Conservation (phyloP, 2,113 vertebrate genomes). For the Dasyprocta punctata region DNA sequence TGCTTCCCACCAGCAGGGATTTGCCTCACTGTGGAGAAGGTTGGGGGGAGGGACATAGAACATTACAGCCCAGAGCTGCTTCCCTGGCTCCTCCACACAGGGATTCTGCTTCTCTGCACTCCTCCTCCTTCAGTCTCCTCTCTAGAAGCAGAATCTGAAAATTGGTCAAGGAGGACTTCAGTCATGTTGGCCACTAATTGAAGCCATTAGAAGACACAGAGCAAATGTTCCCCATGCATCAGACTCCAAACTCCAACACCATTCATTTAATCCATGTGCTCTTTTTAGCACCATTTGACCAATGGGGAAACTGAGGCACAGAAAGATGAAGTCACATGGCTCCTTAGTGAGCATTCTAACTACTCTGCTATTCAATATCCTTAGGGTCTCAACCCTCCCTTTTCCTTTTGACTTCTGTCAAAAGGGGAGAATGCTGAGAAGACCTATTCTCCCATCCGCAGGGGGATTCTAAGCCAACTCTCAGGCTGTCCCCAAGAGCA, state of each 20-base stretch:
- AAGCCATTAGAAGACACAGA: background rate
- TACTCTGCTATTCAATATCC: background rate
- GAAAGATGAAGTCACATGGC: background rate
- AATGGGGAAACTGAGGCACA: background rate
- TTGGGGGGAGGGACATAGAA: accelerated
- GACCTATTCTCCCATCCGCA: background rate
- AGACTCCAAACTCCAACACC: too few species aligned
- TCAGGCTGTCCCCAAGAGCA: background rate
- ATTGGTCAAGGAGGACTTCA: background rate
- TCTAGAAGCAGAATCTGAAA: background rate
- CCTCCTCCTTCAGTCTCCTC: background rate
- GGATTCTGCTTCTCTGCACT: background rate
- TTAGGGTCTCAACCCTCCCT: background rate
- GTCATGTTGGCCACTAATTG: accelerated
- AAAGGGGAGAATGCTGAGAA: background rate
- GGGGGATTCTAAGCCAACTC: background rate
- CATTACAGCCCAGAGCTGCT: background rate
- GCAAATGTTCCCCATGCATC: accelerated
- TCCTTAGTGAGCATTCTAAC: background rate
- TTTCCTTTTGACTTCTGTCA: background rate
- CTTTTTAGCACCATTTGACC: background rate
- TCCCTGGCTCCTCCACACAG: background rate
- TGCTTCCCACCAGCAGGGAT: background rate
- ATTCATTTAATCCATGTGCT: background rate
- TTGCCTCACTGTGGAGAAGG: background rate